A percentile compares a stretch with the other conserved stretches of the same genome.
Evolutionary conservation across 2,113 vertebrate species (phyloP).

Genomic region (Otus sunia): DNA sequence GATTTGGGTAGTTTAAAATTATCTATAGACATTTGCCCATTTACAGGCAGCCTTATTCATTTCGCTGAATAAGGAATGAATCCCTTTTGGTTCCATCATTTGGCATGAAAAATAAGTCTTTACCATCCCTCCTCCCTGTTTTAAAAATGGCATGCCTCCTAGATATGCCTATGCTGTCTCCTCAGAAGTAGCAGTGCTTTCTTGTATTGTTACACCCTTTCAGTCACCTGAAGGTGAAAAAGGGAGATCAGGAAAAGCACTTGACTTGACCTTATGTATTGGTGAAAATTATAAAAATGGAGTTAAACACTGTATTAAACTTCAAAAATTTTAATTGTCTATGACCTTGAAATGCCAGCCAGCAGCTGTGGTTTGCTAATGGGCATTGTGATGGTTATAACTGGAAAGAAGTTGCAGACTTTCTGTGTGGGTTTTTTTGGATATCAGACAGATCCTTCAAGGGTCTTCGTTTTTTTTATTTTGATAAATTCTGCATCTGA

Average conservation of each 20-base stretch:
- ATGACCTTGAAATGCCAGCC: neutral
- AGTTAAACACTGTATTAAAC: neutral
- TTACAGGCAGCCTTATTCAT: conserved; percentile 1
- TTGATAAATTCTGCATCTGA: conserved; percentile 21
- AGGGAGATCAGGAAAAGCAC: neutral
- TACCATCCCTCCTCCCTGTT: conserved; percentile 50
- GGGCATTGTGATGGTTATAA: conserved; percentile 15
- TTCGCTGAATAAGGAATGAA: conserved; percentile 9
- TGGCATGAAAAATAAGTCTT: neutral
- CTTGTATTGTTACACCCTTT: neutral
- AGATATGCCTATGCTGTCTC: conserved; percentile 49
- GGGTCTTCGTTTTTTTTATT: neutral
- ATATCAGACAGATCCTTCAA: conserved; percentile 1
- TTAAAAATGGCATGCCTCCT: neutral
- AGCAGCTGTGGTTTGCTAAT: neutral
- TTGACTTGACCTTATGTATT: neutral
- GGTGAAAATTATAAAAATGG: conserved; percentile 4
- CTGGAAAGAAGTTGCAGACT: neutral
- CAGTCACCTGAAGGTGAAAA: neutral
- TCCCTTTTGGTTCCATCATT: neutral
- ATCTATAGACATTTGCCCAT: neutral
- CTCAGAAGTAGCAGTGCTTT: conserved; percentile 24
- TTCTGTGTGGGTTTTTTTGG: neutral
- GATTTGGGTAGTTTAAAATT: neutral
- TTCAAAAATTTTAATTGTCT: neutral